These are phyloP conservation scores for Gandaritis pyraliata DNA, from an alignment of 2,888 invertebrate species.

Conservation along the genomic window DNA sequence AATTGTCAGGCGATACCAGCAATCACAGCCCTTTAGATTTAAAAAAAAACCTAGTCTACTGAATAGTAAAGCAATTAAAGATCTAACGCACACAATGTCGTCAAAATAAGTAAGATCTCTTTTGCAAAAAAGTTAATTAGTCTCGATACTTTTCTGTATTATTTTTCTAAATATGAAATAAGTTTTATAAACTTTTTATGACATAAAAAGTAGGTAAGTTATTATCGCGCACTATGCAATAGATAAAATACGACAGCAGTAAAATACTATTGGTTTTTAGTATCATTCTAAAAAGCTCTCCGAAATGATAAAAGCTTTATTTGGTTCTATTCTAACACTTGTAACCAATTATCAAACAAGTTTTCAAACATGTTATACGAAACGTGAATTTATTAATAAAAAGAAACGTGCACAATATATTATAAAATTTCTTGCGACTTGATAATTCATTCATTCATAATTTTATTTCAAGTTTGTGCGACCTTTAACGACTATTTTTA, in stretches of 20 bases:
- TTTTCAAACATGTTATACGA: constrained; percentile 15
- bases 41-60: too few relatives aligned
- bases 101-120: too few relatives aligned
- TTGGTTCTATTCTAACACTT: constrained; percentile 22
- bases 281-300: constrained; percentile 8
- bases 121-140: too few relatives aligned
- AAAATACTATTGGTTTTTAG: constrained; percentile 13
- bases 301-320: constrained; percentile 11
- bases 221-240: background rate
- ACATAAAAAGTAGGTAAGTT: too few relatives aligned
- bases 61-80: too few relatives aligned
- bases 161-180: too few relatives aligned
- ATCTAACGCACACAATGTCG: too few relatives aligned
- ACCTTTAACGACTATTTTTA: constrained; percentile 1
- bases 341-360: constrained; percentile 18
- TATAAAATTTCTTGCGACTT: constrained; percentile 7
- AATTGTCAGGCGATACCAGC: too few relatives aligned
- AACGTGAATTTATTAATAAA: constrained; percentile 15
- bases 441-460: constrained; percentile 25
- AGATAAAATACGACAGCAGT: constrained; percentile 3
- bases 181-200: too few relatives aligned
- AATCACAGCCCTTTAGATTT: too few relatives aligned
- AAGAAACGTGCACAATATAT: constrained; percentile 9
- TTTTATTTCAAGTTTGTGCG: constrained; percentile 22
- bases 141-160: too few relatives aligned